These are phyloP conservation scores for Glaucopsyche alexis DNA, from an alignment of 2,888 invertebrate species.

Conservation along the genomic window DNA sequence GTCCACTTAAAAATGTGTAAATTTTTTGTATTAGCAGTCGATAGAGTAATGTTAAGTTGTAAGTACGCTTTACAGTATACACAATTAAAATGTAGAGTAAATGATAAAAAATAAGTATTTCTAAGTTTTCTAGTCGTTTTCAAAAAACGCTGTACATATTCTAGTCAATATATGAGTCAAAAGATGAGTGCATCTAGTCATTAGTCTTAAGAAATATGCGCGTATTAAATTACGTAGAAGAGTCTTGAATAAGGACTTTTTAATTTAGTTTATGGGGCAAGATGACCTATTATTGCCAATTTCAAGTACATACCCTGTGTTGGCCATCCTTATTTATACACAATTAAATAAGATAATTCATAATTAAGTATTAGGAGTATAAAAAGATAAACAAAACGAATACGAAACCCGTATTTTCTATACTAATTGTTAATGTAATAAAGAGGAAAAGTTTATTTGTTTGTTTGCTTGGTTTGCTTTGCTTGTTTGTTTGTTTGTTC, in stretches of 20 bases:
- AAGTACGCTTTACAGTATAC: background rate
- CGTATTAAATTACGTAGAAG: conserved; percentile 1
- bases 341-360: too few relatives aligned
- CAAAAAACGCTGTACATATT: conserved; percentile 19
- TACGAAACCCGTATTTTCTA: too few relatives aligned
- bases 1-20: background rate
- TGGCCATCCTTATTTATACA: too few relatives aligned
- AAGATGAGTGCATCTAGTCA: conserved; percentile 69
- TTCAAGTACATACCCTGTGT: too few relatives aligned
- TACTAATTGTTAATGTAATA: too few relatives aligned
- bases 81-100: too few relatives aligned
- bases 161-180: conserved; percentile 39
- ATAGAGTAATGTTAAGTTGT: background rate
- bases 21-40: background rate
- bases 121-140: conserved; percentile 26
- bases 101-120: background rate
- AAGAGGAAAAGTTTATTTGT: too few relatives aligned
- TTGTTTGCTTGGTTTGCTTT: too few relatives aligned
- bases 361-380: too few relatives aligned
- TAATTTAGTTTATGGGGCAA: background rate
- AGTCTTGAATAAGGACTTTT: background rate
- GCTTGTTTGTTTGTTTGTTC: too few relatives aligned
- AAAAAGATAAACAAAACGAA: too few relatives aligned
- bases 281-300: too few relatives aligned
- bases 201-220: conserved; percentile 43